Evolutionary conservation across 2,888 invertebrate species (phyloP), one percentile per base, ranked within the genome.

Genomic region (Eulithis prunata): DNA sequence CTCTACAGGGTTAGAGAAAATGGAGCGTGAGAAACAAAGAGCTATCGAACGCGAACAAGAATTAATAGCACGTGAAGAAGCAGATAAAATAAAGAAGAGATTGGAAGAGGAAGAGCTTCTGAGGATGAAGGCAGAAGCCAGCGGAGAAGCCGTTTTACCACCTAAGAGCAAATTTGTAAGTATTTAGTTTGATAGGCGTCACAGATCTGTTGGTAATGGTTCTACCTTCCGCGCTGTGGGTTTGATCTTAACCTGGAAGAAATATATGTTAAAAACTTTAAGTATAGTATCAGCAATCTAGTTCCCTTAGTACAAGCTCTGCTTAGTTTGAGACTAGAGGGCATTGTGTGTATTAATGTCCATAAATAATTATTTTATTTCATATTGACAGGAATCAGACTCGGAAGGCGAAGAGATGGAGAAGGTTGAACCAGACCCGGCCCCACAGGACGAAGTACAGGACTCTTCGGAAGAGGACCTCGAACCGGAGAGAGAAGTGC

Each of bases 11-110:
- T 90, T 99, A 74, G 99, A 99, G 83, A 99, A 99, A 93, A 99
- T 99, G 98, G 99, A 99, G 86, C 94, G 97, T 32, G 98, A 99
- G 77, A 98, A 98, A 81, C 95, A 96, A 79, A 96, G 95, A 78
- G 98, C 98, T 72, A 94, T 97, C 74, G 98, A 98, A 82, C 95
- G 95, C 61, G 96, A 97, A 78, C 94, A 95, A 71, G 95, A 96
- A 75, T 94, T 94, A 78, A 94, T 94, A 72, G 94, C 95, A 71
- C 92, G 94, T 60, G 95, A 95, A 75, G 94, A 80, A 80, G 91
- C 89, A 0, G 96, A 97, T 78, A 94, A 94, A 47, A 94, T 95
- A 71, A 94, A 95, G 78, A 94, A 95, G 78, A 94, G 95, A 79
- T 90, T 95, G 71, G 95, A 96, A 75, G 90, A 91, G 71, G 87